A percentile compares a stretch with the other conserved stretches of the same genome.
These are phyloP conservation scores for Epistrophe grossulariae DNA, from an alignment of 2,888 invertebrate genomes.

Conservation along the genomic window DNA sequence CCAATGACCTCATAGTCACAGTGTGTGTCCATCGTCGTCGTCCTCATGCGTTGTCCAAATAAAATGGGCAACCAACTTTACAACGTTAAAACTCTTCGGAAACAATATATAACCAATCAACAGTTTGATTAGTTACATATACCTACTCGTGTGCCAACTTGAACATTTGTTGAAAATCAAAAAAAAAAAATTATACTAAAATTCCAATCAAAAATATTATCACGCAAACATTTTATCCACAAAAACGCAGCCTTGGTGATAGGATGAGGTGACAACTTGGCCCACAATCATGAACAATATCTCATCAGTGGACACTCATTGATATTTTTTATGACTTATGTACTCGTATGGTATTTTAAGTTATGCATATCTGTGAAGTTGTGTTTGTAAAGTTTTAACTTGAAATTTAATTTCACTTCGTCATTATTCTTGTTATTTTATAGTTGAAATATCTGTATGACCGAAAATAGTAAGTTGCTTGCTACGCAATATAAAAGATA, in stretches of 20 bases:
- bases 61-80: conserved; percentile 57
- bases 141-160: not conserved
- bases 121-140: conserved; percentile 48
- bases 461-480: conserved; percentile 37
- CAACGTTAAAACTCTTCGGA: conserved; percentile 42
- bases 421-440: not conserved
- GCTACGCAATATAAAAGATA: not conserved
- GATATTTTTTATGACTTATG: not conserved
- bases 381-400: too few relatives aligned
- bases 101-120: conserved; percentile 22
- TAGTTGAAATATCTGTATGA: not conserved
- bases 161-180: conserved; percentile 10
- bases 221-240: conserved; percentile 11
- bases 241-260: not conserved
- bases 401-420: not conserved
- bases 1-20: conserved; percentile 40
- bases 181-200: not conserved
- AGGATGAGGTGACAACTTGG: conserved; percentile 8
- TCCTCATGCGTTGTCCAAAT: conserved; percentile 34
- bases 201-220: conserved; percentile 19
- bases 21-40: conserved; percentile 10
- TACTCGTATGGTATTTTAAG: not conserved
- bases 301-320: not conserved
- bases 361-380: not conserved
- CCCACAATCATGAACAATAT: conserved; percentile 6